phyloP scores from a whole-genome alignment of 1,140 invertebrate genomes.

The Drosophila pallidifrons region DNA sequence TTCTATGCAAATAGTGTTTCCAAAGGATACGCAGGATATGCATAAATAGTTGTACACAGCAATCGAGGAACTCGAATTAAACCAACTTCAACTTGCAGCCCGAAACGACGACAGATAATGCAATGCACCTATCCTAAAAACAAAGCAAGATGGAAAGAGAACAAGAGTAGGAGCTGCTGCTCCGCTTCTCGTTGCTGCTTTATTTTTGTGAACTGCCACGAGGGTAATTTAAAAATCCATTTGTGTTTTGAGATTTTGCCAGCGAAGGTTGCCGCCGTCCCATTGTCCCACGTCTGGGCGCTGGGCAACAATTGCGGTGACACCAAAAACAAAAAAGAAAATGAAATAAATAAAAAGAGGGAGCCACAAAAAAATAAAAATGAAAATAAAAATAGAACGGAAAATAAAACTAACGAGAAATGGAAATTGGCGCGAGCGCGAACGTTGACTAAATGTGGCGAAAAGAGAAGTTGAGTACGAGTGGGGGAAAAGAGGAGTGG shows the following conservation, averaged over 20 bases:
- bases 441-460: slow-evolving; percentile 7
- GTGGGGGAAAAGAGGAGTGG: neutral
- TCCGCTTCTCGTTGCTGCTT: neutral
- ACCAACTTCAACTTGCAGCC: slow-evolving; percentile 53
- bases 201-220: slow-evolving; percentile 56
- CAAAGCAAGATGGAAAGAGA: neutral
- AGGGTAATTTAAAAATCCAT: slow-evolving; percentile 83
- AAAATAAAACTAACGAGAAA: slow-evolving; percentile 55
- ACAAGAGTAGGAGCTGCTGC: neutral
- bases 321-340: slow-evolving; percentile 32
- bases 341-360: slow-evolving; percentile 15
- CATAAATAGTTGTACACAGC: slow-evolving; percentile 19
- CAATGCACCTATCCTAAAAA: slow-evolving; percentile 49
- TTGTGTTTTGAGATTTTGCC: slow-evolving; percentile 79
- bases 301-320: slow-evolving; percentile 70
- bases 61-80: slow-evolving; percentile 50
- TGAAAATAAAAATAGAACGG: slow-evolving; percentile 28
- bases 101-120: slow-evolving; percentile 67
- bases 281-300: slow-evolving; percentile 30
- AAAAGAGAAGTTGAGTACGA: neutral
- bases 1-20: slow-evolving; percentile 31
- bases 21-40: slow-evolving; percentile 17
- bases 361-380: slow-evolving; percentile 14
- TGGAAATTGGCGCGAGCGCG: slow-evolving; percentile 50
- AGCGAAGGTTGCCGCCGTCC: slow-evolving; percentile 12